Percentiles rank a stretch among this genome's conserved stretches.
Evolutionary conservation across 1,140 invertebrate species (phyloP).

Genomic region (Nymphalis io): DNA sequence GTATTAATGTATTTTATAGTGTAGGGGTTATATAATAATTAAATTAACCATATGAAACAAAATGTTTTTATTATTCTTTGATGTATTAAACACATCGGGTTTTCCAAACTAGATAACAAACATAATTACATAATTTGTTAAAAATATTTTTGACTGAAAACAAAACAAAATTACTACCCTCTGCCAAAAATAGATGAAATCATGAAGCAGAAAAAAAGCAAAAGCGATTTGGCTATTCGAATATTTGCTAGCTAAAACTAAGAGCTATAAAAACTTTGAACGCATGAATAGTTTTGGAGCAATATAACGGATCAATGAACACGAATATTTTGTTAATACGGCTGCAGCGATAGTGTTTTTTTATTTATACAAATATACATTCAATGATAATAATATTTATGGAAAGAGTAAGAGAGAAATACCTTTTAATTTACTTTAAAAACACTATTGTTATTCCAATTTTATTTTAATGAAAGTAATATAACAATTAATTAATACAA

Average conservation of each 20-base stretch:
- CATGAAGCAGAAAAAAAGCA: neutral
- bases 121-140: too few relatives aligned
- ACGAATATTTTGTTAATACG: constrained; percentile 27
- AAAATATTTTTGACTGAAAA: too few relatives aligned
- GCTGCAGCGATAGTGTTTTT: constrained; percentile 12
- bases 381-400: neutral
- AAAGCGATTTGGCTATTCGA: neutral
- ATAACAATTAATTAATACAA: too few relatives aligned
- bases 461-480: too few relatives aligned
- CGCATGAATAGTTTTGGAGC: constrained; percentile 37
- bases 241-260: constrained; percentile 21
- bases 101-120: too few relatives aligned
- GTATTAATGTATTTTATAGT: too few relatives aligned
- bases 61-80: too few relatives aligned
- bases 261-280: constrained; percentile 30
- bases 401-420: neutral
- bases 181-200: neutral
- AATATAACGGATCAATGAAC: constrained; percentile 37
- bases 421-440: too few relatives aligned
- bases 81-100: too few relatives aligned
- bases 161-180: neutral
- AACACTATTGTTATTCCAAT: too few relatives aligned
- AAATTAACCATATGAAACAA: too few relatives aligned
- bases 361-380: constrained; percentile 11
- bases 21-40: too few relatives aligned